A percentile compares a stretch with the other conserved stretches of the same genome.
These are phyloP conservation scores for Chelidonichthys spinosus DNA, from an alignment of 2,797 vertebrate genomes.

Conservation along the genomic window DNA sequence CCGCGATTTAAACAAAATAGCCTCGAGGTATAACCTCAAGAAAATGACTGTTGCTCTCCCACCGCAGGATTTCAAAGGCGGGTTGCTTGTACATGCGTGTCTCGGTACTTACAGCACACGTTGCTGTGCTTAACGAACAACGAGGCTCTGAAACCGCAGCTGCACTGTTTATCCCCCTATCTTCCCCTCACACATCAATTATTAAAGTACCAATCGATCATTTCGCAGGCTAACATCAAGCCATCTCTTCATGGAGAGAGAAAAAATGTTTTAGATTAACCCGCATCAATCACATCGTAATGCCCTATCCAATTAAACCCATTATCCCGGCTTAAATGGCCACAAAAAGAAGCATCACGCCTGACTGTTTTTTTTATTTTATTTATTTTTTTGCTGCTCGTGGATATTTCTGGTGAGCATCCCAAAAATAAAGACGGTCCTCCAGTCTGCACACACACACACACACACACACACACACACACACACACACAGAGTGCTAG, in stretches of 20 bases:
- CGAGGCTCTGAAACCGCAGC: constrained; percentile 78
- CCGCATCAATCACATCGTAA: constrained; percentile 74
- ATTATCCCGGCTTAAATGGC: constrained; percentile 50
- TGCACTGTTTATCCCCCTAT: constrained; percentile 77
- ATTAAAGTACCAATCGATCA: constrained; percentile 87
- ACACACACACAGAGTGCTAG: constrained; percentile 14
- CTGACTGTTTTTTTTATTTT: no score
- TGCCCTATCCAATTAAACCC: constrained; percentile 56
- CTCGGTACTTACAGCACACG: constrained; percentile 75
- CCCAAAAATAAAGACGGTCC: constrained; percentile 14
- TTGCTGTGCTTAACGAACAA: constrained; percentile 81
- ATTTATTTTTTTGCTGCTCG: not conserved
- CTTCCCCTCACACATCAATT: constrained; percentile 84
- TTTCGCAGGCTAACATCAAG: constrained; percentile 81
- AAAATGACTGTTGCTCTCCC: constrained; percentile 77
- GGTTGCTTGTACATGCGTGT: constrained; percentile 69
- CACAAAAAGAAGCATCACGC: not conserved
- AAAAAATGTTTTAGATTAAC: constrained; percentile 76
- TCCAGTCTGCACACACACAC: not conserved
- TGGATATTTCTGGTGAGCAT: constrained; percentile 23
- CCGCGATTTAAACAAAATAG: constrained; percentile 68
- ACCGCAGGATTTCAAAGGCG: constrained; percentile 73
- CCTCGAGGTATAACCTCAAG: constrained; percentile 73
- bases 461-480: not conserved
- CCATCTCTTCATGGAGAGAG: constrained; percentile 69